Base-by-base conservation (phyloP, 1,140 invertebrate species). In the Penaeus chinensis region DNA sequence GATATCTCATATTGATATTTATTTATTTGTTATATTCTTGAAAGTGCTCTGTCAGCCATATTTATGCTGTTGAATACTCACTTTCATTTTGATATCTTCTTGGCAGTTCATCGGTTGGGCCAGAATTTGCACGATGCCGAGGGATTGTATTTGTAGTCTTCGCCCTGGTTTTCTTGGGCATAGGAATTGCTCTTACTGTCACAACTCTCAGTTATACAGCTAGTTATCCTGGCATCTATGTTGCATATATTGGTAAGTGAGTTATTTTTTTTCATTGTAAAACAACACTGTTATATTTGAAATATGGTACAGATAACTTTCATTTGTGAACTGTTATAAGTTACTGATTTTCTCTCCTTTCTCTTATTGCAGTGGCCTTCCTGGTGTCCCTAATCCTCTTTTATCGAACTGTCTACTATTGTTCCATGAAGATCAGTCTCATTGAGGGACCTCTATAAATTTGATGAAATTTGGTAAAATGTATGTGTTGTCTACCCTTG, bases 371-470 rank as follows among this genome's bases (percentile, higher is more conserved):
- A 94, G 94, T 95, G 91, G 94, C 95, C 89, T 97, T 97, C 93
- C 90, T 97, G 19, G 91, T 97, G 82, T 94, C 96, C 20, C 91
- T 96, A 27, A 92, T 96, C 69, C 94, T 96, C 76, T 93, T 96
- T 84, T 94, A 94, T 85, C 95, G 97, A 90, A 95, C 96, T 91
- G 93, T 97, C 90, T 98, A 97, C 92, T 97, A 97, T 92, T 97
- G 95, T 93, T 95, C 95, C 79, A 97, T 98, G 95, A 98, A 97
- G 93, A 95, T 97, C 66, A 97, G 96, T 93, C 93, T 94, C 84
- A 96, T 97, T 91, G 96, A 97, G 91, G 96, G 96, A 87, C 95
- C 96, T 2, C 91, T 92, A 91, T 93, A 91, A 91, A 62, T 66
- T 78, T 27, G 60, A 61, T 3, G 71, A 74, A 74, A 37, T 32